Evolutionary conservation across 2,797 vertebrate species (phyloP).

Genomic region (Steatocranus sp.): DNA sequence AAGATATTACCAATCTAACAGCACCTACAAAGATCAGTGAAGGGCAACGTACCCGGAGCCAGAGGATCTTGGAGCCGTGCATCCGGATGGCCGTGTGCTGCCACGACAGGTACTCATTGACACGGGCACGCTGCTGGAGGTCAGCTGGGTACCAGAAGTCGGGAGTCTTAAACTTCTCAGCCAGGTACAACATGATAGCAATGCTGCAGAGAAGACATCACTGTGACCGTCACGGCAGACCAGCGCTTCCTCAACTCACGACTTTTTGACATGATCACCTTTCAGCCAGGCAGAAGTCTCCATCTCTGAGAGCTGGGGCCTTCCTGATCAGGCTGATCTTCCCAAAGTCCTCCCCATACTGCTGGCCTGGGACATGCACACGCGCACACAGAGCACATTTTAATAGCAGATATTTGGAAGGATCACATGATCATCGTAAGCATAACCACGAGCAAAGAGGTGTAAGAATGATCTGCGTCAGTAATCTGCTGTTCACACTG

Average conservation of each 20-base stretch:
- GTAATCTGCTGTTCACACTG: not conserved
- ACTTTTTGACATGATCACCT: slow-evolving; percentile 5
- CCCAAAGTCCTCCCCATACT: slow-evolving; percentile 64
- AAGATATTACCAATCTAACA: not conserved
- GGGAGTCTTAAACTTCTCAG: slow-evolving; percentile 77
- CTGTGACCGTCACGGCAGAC: not conserved
- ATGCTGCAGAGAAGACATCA: slow-evolving; percentile 56
- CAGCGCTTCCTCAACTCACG: not conserved
- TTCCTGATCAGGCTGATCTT: slow-evolving; percentile 65
- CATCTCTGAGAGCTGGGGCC: slow-evolving; percentile 81
- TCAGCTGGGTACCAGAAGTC: slow-evolving; percentile 86
- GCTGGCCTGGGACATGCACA: slow-evolving; percentile 51
- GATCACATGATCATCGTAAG: not conserved
- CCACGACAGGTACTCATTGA: slow-evolving; percentile 86
- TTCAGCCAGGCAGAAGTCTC: slow-evolving; percentile 79
- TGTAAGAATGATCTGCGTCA: not conserved
- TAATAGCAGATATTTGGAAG: not conserved
- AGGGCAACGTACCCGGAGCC: slow-evolving; percentile 66
- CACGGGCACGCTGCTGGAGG: slow-evolving; percentile 71
- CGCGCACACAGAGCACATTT: accelerated
- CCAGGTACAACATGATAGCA: slow-evolving; percentile 83
- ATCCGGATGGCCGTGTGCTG: slow-evolving; percentile 73
- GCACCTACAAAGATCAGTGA: not conserved
- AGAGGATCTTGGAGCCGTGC: slow-evolving; percentile 71
- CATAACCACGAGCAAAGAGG: not conserved